Evolutionary conservation across 2,113 vertebrate species (phyloP).

Genomic region (Colaptes auratus): DNA sequence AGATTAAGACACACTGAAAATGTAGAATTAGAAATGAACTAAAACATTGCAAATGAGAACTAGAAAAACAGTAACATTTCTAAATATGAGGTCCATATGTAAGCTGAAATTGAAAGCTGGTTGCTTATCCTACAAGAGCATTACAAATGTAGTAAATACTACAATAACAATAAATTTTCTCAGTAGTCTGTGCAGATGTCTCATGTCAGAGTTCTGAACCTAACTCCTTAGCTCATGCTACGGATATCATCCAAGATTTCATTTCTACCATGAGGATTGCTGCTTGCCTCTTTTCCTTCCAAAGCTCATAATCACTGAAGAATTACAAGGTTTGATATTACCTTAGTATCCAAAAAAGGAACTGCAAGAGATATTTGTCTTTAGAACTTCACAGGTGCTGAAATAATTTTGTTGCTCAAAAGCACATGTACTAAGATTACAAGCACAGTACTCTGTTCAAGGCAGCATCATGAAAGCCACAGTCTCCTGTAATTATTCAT

Average conservation of each 20-base stretch:
- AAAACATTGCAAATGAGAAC: neutral
- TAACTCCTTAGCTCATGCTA: neutral
- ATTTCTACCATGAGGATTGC: constrained; percentile 9
- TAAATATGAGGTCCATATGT: neutral
- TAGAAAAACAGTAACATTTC: neutral
- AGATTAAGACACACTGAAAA: neutral
- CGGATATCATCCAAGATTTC: neutral
- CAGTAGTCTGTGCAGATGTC: constrained; percentile 37
- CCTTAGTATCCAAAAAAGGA: neutral
- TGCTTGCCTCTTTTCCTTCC: constrained; percentile 18
- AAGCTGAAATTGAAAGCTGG: constrained; percentile 8
- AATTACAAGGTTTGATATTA: constrained; percentile 15
- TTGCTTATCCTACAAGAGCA: neutral
- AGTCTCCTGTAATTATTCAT: neutral
- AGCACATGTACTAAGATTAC: neutral
- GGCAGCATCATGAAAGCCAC: neutral
- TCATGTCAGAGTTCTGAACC: constrained; percentile 45
- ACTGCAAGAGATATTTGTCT: neutral
- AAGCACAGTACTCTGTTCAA: neutral
- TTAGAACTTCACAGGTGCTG: constrained; percentile 6
- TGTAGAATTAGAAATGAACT: neutral
- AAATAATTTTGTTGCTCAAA: neutral
- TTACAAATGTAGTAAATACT: constrained; percentile 47
- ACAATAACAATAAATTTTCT: constrained; percentile 49
- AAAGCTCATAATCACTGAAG: constrained; percentile 16